Conservation (phyloP, 2,888 invertebrate genomes). For the Cephalotes varians region DNA sequence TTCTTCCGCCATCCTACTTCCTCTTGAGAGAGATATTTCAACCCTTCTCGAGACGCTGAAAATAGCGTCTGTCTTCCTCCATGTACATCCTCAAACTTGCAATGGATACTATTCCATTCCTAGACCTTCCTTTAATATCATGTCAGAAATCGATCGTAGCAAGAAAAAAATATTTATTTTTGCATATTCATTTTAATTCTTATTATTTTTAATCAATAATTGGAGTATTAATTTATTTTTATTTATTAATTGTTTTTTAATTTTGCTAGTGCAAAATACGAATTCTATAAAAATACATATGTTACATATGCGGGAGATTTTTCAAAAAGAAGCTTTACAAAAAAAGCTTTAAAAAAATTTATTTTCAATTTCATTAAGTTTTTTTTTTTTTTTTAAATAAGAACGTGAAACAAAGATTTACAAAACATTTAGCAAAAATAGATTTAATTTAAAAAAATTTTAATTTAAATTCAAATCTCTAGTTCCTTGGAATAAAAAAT, state of each 20-base stretch:
- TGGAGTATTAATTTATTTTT: neutral
- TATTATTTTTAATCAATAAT: constrained; percentile 9
- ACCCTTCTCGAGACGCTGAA: constrained; percentile 43
- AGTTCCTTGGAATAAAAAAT: too few relatives aligned
- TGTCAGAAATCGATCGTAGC: neutral
- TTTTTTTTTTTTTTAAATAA: too few relatives aligned
- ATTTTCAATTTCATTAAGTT: neutral
- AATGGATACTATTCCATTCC: neutral
- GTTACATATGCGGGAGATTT: neutral
- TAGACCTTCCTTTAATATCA: neutral
- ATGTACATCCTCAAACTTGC: neutral
- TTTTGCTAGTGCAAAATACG: neutral
- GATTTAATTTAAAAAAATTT: neutral
- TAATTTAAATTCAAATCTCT: too few relatives aligned
- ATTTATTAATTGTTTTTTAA: neutral
- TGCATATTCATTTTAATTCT: neutral
- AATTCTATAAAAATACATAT: neutral
- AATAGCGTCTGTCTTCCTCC: constrained; percentile 28
- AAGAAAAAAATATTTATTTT: neutral
- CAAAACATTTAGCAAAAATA: neutral
- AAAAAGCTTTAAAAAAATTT: neutral
- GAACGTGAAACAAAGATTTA: neutral
- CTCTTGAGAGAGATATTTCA: constrained; percentile 42
- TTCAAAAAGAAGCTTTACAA: neutral
- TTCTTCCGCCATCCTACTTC: constrained; percentile 14